Evolutionary conservation across 1,140 invertebrate genomes (phyloP), one percentile per base, ranked within the genome.

Genomic region (Dufourea novaeangliae): DNA sequence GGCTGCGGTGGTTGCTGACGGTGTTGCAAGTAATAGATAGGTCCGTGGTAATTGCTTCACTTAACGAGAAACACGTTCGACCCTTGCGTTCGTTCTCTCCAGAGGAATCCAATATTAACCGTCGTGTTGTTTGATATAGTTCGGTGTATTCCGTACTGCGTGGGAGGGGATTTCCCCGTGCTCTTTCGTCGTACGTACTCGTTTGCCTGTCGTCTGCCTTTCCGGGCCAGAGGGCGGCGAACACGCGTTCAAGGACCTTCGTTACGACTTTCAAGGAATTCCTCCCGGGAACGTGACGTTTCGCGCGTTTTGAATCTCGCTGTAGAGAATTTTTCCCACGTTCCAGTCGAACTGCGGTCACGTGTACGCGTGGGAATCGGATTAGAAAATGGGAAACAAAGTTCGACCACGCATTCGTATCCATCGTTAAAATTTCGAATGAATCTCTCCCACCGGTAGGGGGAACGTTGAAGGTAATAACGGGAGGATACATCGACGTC

Each of bases 1-100:
- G 85, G 83, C 85, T 87, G 85, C 67, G 85, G 89, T 86, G 87
- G 88, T 84, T 89, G 88, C 88, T 91, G 88, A 90, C 87, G 84
- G 27, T 79, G 86, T 85, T 86, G 84, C 88, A 87, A 86, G 88
- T 91, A 91, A 90, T 87, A 88, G 88, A 90, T 89, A 88, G 87
- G 86, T 88, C 78, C 57, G 86, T n/a, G 84, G 86, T 90, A 91
- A 91, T 91, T 91, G 89, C 89, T 89, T 91, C 89, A 91, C 88
- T 91, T 91, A 91, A 90, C 88, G 88, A 90, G 88, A 91, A 91
- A 91, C 90, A 91, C 90, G 90, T 91, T 91, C 87, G 83, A 86
- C 73, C 85, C 83, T 74, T 78, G 84, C 69, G 62, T 72, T 61
- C 84, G 46, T 75, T 78, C 50, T 67, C 77, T 57, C 79, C 59